Evolutionary conservation across 2,113 vertebrate genomes (phyloP).

Genomic region (Alosa alosa): DNA sequence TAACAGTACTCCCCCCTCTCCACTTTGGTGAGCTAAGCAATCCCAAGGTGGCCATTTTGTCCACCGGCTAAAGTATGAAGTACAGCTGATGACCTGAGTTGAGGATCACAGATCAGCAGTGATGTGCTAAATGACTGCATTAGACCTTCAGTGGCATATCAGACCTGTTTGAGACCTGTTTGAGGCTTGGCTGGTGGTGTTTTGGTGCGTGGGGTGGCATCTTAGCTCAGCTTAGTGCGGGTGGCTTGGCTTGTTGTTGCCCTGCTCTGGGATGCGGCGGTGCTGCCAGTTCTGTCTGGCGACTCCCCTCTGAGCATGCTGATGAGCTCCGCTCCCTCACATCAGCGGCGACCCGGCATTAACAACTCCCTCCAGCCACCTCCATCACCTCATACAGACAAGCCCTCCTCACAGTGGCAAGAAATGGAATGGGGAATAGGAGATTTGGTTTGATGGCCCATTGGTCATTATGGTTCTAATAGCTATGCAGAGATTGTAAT

Average conservation of each 20-base stretch:
- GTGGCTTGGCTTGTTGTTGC: slow-evolving; percentile 39
- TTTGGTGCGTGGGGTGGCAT: neutral
- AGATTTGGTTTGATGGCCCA: neutral
- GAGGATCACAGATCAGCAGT: neutral
- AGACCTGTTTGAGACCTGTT: no score
- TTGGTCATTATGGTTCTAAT: neutral
- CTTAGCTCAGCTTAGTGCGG: neutral
- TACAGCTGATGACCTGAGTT: neutral
- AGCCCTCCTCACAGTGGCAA: neutral
- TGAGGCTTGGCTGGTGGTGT: no score
- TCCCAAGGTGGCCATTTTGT: slow-evolving; percentile 54
- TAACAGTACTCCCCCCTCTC: slow-evolving; percentile 9
- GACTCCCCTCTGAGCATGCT: slow-evolving; percentile 54
- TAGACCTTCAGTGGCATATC: neutral
- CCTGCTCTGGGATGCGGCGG: slow-evolving; percentile 41
- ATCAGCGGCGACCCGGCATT: slow-evolving; percentile 30
- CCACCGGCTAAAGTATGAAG: slow-evolving; percentile 47
- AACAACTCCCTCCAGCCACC: neutral
- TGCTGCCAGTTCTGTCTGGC: neutral
- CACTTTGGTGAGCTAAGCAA: slow-evolving; percentile 38
- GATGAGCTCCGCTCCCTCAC: slow-evolving; percentile 52
- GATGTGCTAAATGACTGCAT: neutral
- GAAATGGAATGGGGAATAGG: neutral
- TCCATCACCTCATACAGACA: neutral
- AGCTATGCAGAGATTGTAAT: neutral